Evolutionary conservation across 2,113 vertebrate species (phyloP), one percentile per base, ranked within the genome.

Genomic region (Gorsachius goisagi): DNA sequence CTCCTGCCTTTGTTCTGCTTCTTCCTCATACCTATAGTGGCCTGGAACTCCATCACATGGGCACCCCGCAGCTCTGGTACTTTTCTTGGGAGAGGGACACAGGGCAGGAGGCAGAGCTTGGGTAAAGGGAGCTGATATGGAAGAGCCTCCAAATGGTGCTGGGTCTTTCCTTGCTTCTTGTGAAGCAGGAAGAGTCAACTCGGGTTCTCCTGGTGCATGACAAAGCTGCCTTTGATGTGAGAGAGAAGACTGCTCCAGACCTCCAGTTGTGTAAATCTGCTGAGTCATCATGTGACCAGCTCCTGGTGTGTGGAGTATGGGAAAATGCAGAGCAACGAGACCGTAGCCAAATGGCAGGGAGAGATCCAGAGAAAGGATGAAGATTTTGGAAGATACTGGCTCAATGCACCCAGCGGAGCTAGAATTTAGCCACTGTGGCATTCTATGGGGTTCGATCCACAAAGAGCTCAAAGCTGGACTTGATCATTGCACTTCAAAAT

Each of bases 131-230:
- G 26, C n/a, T 44, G 64, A 30, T 11, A 15, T 2, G 1, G 74
- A 62, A 45, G 63, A 85, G 45, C 26, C 62, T 69, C 67, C 0
- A 0, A 23, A 15, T 0, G 2, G 32, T 1, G 2, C 50, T 28
- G 15, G 6, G 27, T 44, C 12, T 59, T 49, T 11, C 21, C 13
- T 3, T 30, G 60, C 45, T 66, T 23, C 59, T 35, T 35, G 26
- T 0, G 2, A 41, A 75, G 35, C 58, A 68, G 84, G 45, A 89
- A 22, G 37, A 66, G 76, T 41, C 2, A 2, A 21, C 32, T 49
- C 4, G 2, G 28, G 62, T 66, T 88, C 71, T 83, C 30, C 53
- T 60, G 76, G 59, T 5, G 5, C 76, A 37, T 1, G 8, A 72
- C 89, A 92, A 83, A 72, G 82, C 41, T 60, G 55, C 69, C 73